phyloP scores from a whole-genome alignment of 2,797 vertebrate genomes.

The Gastrophryne carolinensis region DNA sequence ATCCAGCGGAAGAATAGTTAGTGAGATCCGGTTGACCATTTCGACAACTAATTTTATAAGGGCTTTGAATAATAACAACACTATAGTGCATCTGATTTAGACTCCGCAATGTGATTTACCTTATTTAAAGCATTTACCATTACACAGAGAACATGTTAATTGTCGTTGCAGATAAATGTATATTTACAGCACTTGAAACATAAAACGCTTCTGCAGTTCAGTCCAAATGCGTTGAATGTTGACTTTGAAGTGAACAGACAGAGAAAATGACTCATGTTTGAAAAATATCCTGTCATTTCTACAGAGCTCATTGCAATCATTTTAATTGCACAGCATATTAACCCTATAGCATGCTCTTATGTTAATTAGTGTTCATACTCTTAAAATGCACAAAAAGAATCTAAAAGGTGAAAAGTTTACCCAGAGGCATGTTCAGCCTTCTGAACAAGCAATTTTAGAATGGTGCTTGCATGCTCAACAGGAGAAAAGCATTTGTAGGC shows the following conservation, averaged over 20 bases:
- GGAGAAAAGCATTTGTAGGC: no score
- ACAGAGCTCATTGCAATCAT: conserved; percentile 17
- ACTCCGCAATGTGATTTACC: background rate
- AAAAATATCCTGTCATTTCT: conserved; percentile 5
- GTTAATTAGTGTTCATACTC: background rate
- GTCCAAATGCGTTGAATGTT: conserved; percentile 12
- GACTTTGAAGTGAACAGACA: conserved; percentile 26
- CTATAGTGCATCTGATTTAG: no score
- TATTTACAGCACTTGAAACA: conserved; percentile 30
- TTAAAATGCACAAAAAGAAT: background rate
- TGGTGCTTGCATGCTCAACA: no score
- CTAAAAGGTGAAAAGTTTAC: background rate
- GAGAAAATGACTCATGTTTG: conserved; percentile 27
- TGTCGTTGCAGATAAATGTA: conserved; percentile 26
- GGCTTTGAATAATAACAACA: no score
- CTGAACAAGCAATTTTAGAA: background rate
- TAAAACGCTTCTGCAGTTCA: conserved; percentile 25
- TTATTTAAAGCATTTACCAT: conserved; percentile 15
- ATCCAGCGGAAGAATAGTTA: no score
- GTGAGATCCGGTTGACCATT: no score
- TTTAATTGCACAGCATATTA: conserved; percentile 19
- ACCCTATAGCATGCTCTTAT: background rate
- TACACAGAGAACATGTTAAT: conserved; percentile 4
- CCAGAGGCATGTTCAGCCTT: background rate
- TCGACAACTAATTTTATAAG: no score